Evolutionary conservation across 2,797 vertebrate species (phyloP).

Genomic region (Hyperoplus lanceolatus): DNA sequence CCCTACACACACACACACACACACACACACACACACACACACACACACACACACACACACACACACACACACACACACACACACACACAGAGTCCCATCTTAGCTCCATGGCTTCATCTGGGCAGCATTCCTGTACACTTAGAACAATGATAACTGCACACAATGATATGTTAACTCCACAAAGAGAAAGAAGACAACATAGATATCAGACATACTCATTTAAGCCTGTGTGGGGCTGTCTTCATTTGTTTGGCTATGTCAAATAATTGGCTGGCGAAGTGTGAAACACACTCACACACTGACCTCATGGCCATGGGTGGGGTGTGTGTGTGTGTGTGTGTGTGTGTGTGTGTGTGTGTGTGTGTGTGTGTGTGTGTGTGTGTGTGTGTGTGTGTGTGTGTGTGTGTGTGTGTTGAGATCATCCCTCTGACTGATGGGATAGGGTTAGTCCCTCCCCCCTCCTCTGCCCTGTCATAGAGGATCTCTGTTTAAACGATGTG

Average conservation of each 20-base stretch:
- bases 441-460: no score
- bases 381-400: no score
- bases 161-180: conserved; percentile 13
- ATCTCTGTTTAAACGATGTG: no score
- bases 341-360: no score
- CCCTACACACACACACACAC: conserved; percentile 3
- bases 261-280: conserved; percentile 7
- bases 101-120: conserved; percentile 24
- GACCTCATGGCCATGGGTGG: background rate
- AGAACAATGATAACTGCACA: conserved; percentile 29
- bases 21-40: conserved; percentile 4
- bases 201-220: background rate
- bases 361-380: no score
- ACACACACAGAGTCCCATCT: background rate
- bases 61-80: conserved; percentile 3
- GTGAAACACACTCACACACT: conserved; percentile 14
- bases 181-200: background rate
- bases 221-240: background rate
- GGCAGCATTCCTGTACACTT: conserved; percentile 20
- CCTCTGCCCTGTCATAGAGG: no score
- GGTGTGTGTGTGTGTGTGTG: background rate
- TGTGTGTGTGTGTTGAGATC: no score
- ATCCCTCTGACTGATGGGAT: no score
- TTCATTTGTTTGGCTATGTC: background rate
- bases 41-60: conserved; percentile 13